These are phyloP conservation scores for Muntiacus reevesi DNA, from an alignment of 2,113 vertebrate genomes.

Conservation along the genomic window DNA sequence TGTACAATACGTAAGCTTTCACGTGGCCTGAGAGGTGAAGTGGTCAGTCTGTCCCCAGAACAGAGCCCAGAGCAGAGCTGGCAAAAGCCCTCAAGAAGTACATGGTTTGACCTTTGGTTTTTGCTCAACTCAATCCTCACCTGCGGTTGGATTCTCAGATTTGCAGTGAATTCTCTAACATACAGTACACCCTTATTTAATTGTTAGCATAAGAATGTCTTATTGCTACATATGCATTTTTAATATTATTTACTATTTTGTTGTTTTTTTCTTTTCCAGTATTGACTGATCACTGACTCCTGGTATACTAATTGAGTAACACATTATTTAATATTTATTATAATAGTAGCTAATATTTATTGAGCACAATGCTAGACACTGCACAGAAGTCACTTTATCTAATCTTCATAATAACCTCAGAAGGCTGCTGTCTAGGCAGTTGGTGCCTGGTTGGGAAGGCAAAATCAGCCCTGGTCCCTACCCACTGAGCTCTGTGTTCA, in stretches of 20 bases:
- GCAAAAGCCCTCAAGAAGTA: not conserved
- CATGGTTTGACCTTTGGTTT: not conserved
- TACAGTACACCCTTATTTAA: not conserved
- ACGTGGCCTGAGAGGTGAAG: not conserved
- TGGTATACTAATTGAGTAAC: not conserved
- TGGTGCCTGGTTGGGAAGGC: not conserved
- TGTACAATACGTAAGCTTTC: not conserved
- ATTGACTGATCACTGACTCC: conserved; percentile 10
- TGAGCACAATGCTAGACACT: not conserved
- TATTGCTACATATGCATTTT: not conserved
- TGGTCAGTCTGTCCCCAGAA: not conserved
- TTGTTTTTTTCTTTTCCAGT: not conserved
- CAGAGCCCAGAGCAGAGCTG: not conserved
- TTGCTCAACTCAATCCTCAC: not conserved
- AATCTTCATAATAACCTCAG: not conserved
- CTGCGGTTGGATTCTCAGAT: not conserved
- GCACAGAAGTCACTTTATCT: not conserved
- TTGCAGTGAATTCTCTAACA: not conserved
- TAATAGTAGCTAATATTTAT: not conserved
- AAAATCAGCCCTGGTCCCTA: not conserved
- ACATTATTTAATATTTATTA: not conserved
- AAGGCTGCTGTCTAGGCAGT: not conserved
- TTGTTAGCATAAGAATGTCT: not conserved
- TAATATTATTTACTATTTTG: not conserved
- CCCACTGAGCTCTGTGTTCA: not conserved